phyloP scores from a whole-genome alignment of 1,140 invertebrate genomes.

The Monomorium pharaonis region DNA sequence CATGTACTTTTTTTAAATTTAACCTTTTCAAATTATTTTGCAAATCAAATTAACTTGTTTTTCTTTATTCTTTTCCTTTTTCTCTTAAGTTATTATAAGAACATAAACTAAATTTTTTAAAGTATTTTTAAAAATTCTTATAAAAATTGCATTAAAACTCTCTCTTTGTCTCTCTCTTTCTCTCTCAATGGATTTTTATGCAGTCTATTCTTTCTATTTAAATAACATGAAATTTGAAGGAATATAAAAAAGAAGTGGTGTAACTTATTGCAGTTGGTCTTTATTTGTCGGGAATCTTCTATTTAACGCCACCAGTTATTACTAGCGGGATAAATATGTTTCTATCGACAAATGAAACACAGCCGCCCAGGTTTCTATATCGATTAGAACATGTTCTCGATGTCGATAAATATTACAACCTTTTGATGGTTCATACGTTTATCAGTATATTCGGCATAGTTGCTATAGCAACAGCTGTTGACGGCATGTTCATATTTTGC shows the following conservation, averaged over 20 bases:
- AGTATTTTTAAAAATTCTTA: too few species aligned
- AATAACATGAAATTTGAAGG: background rate
- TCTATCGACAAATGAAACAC: constrained; percentile 16
- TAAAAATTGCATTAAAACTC: too few species aligned
- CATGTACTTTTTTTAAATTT: background rate
- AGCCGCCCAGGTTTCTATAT: background rate
- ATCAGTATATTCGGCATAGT: background rate
- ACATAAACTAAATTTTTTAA: too few species aligned
- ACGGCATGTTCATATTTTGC: constrained; percentile 60
- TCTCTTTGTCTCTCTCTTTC: too few species aligned
- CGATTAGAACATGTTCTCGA: constrained; percentile 12
- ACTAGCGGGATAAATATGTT: background rate
- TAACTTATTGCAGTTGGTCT: background rate
- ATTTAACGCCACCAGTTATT: background rate
- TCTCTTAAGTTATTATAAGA: too few species aligned
- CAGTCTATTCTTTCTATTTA: background rate
- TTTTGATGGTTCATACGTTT: constrained; percentile 10
- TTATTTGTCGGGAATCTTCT: background rate
- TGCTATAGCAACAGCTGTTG: constrained; percentile 46
- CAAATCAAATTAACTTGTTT: background rate
- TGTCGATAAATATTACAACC: constrained; percentile 1
- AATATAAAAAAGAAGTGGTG: background rate
- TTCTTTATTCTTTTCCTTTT: background rate
- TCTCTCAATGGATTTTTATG: background rate
- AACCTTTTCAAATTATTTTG: background rate